Evolutionary conservation across 2,888 invertebrate genomes (phyloP).

Genomic region (Acronicta psi): DNA sequence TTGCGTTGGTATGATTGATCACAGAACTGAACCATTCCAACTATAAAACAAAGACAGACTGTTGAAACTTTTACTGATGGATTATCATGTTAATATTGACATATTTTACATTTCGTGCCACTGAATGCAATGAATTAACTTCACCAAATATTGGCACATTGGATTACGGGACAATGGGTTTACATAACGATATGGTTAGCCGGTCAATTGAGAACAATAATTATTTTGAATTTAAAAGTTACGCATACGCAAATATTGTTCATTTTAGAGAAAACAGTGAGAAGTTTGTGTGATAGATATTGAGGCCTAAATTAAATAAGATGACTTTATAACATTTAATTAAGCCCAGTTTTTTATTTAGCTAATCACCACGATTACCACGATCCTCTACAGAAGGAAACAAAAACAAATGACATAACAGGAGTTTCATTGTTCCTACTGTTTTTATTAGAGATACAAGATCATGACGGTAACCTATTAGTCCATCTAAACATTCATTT

Average conservation of each 20-base stretch:
- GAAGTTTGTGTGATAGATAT: no score
- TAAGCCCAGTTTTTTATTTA: no score
- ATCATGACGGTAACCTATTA: constrained; percentile 47
- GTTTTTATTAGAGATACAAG: constrained; percentile 17
- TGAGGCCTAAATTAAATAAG: background rate
- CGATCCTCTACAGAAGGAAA: background rate
- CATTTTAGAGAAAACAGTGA: no score
- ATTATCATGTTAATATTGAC: constrained; percentile 9
- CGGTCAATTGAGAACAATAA: no score
- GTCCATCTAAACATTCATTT: constrained; percentile 57
- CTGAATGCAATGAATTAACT: constrained; percentile 1
- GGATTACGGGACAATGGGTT: background rate
- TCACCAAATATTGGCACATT: background rate
- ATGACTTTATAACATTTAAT: no score
- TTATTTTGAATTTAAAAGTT: no score
- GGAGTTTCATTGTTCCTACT: constrained; percentile 1
- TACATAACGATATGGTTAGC: no score
- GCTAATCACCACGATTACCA: no score
- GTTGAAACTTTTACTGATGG: constrained; percentile 10
- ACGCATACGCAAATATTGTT: no score
- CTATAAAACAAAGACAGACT: constrained; percentile 4
- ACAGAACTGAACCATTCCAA: constrained; percentile 3
- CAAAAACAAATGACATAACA: background rate
- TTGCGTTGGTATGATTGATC: constrained; percentile 3
- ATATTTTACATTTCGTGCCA: background rate